Base-by-base conservation (phyloP, 2,888 invertebrate genomes). In the Drosophila vallismaia region DNA sequence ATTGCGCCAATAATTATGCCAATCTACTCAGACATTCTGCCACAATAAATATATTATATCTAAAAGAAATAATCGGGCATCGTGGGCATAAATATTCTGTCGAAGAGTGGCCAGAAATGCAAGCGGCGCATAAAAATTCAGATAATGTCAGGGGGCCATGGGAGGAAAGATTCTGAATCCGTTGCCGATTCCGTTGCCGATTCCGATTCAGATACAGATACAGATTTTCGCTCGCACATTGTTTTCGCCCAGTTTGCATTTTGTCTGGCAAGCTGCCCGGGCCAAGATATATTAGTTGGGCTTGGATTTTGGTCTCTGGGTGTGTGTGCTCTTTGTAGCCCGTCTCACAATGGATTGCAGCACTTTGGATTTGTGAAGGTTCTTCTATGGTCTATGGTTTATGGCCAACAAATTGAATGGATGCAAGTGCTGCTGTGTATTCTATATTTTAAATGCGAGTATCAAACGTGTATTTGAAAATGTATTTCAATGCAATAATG, bases 1-100 rank as follows among this genome's bases (percentile, higher is more conserved):
- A 76, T 85, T 82, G 69, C 70, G 74, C 76, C 77, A 81, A 81
- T 81, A 81, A 85, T 85, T 85, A 79, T 82, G 77, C 74, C 86
- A 79, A 85, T 81, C 77, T 63, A 67, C 53, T 67, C 66, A 56
- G 84, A 79, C 75, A 71, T 85, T 77, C 73, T 73, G 75, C 64
- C 71, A 66, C 66, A 75, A 81, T 79, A 79, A 77, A 79, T 77
- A 84, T 76, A 71, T 28, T 84, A 84, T 79, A 79, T 77, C 81
- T 78, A 69, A 49, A 5, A 24, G 4, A 14, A 24, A 9, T 44
- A 19, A 44, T 8, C 9, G 44, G 24, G 9, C 64, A 38, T 31
- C 53, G 59, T 58, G 53, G 62, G 53, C 74, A 80, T 71, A 80
- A 76, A 80, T 79, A 74, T 63, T 52, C 40, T n/a, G 45, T 52